Base-by-base conservation (phyloP, 2,797 vertebrate species). In the Thamnophis elegans region DNA sequence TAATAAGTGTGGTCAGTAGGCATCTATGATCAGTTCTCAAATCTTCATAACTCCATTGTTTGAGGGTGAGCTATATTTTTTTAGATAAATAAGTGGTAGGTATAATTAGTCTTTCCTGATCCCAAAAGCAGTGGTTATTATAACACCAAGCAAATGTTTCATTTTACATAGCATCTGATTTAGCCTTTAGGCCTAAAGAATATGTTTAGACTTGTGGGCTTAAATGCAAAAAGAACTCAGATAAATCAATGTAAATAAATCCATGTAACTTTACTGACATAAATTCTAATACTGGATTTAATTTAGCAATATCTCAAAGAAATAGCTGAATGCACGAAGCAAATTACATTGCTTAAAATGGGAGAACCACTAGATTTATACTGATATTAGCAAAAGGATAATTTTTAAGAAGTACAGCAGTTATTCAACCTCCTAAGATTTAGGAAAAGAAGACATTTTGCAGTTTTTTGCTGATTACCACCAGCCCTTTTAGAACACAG, bases 371-470 rank as follows among this genome's bases (percentile, higher is more conserved):
- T n/a, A 22, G 11, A 62, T 1, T 0, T 20, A 62, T 56, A 82
- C 25, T n/a, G 59, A 82, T 20, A 85, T 91, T 88, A 92, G 85
- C 16, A 94, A 78, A 26, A 88, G 8, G 6, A 87, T 36, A 93
- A 91, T 92, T 93, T 11, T 28, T 42, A 89, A 94, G 1, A 54
- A 93, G 88, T 20, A 87, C n/a, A 87, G 65, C 91, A 94, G 86
- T 16, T 28, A 73, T 4, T 92, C 85, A 91, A 14, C 25, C 32
- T 28, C 2, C 3, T 51, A n/a, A n/a, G 25, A 12, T 25, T 2
- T 93, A 92, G 55, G 1, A 32, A 10, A 1, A 0, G 0, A 92
- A 14, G 85, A 65, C 68, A 85, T 42, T 53, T 65, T 93, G 68
- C 0, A 1, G 47, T 85, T 92, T 47, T 47, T 2, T 91, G 62